A percentile compares a stretch with the other conserved stretches of the same genome.
Conservation (phyloP, 2,797 vertebrate species). For the Chaetodon trifasciatus region DNA sequence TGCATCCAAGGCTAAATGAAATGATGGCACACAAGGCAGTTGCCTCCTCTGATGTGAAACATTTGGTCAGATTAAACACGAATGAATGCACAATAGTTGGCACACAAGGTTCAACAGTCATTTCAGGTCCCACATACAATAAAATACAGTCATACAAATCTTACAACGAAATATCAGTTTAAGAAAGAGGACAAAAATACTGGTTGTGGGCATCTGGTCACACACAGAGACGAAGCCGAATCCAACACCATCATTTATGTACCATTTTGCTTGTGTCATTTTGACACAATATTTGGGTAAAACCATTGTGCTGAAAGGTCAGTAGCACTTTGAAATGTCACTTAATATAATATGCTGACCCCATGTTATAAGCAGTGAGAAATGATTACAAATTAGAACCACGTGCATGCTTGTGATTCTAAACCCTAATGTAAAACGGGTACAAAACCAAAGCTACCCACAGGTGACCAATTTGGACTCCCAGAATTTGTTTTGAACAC, state of each 20-base stretch:
- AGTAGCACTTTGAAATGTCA: slow-evolving; percentile 8
- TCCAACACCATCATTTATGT: background rate
- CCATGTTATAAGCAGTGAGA: background rate
- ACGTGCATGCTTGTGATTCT: background rate
- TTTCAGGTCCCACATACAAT: no score
- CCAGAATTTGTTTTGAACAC: background rate
- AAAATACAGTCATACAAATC: background rate
- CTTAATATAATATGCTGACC: slow-evolving; percentile 16
- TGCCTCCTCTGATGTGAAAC: no score
- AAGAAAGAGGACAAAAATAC: background rate
- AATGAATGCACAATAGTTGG: no score
- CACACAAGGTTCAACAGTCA: no score
- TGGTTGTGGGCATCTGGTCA: background rate
- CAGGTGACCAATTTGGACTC: no score
- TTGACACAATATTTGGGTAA: background rate
- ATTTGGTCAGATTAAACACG: no score
- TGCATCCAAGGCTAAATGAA: no score
- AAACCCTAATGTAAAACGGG: background rate
- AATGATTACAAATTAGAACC: background rate
- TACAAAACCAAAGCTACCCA: no score
- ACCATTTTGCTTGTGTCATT: background rate
- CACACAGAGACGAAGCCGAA: background rate
- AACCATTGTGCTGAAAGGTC: background rate
- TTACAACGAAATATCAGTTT: background rate
- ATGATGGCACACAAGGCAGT: no score